These are phyloP conservation scores for Odontamblyopus lacepedii DNA, from an alignment of 2,797 vertebrate genomes.

Conservation along the genomic window DNA sequence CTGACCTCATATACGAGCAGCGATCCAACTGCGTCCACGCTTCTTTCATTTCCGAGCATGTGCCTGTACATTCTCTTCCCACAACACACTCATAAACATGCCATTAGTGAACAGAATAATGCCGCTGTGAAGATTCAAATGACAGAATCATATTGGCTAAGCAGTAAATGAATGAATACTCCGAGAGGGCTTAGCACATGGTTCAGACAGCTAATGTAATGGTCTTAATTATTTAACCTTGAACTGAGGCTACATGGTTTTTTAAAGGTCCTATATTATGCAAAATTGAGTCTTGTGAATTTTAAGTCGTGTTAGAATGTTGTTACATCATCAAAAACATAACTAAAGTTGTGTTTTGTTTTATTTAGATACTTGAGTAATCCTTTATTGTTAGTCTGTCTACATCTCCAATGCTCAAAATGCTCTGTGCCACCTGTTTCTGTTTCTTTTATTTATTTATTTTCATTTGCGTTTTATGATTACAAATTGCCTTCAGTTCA, in stretches of 20 bases:
- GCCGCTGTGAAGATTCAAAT: background rate
- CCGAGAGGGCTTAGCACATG: background rate
- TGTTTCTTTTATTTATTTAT: no score
- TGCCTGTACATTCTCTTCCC: background rate
- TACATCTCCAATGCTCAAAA: no score
- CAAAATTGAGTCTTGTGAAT: no score
- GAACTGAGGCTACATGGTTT: background rate
- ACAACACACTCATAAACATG: background rate
- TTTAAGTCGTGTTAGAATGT: no score
- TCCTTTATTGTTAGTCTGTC: no score
- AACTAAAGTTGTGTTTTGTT: no score
- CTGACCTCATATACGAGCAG: constrained; percentile 21
- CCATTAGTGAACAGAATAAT: background rate
- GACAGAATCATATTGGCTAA: background rate
- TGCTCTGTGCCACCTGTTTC: no score
- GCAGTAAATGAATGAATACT: background rate
- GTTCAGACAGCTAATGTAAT: no score
- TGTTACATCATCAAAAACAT: no score
- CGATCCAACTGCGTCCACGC: background rate
- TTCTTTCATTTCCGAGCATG: background rate
- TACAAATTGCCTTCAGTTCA: background rate
- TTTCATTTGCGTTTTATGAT: background rate
- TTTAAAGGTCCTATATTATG: no score
- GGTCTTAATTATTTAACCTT: background rate
- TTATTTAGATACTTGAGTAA: no score